A percentile compares a stretch with the other conserved stretches of the same genome.
Evolutionary conservation across 1,140 invertebrate species (phyloP).

Genomic region (Schlechtendalia chinensis): DNA sequence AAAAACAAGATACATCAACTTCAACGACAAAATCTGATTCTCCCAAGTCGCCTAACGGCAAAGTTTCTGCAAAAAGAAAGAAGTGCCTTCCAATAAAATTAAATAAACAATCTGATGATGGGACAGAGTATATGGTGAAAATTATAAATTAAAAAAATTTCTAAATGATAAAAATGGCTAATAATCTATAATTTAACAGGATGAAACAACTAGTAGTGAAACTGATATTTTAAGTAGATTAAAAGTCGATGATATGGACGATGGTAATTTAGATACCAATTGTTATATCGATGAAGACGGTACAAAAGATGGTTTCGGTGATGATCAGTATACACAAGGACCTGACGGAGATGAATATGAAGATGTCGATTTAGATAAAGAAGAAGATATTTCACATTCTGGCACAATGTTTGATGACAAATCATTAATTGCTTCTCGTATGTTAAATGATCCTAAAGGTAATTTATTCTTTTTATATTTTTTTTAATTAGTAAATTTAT

Average conservation of each 20-base stretch:
- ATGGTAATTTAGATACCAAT: conserved; percentile 33
- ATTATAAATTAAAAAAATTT: neutral
- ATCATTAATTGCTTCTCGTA: conserved; percentile 36
- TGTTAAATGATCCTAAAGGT: conserved; percentile 49
- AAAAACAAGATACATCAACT: conserved; percentile 25
- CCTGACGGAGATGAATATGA: conserved; percentile 35
- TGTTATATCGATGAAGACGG: conserved; percentile 38
- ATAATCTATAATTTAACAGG: conserved; percentile 9
- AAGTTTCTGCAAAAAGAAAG: conserved; percentile 45
- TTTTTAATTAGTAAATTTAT: conserved; percentile 7
- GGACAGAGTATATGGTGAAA: conserved; percentile 32
- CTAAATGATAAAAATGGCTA: neutral
- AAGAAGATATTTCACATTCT: conserved; percentile 33
- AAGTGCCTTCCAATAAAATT: conserved; percentile 39
- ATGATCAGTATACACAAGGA: conserved; percentile 35
- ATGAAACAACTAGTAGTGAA: conserved; percentile 46
- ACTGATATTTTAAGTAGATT: conserved; percentile 42
- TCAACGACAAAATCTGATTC: conserved; percentile 41
- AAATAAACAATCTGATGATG: conserved; percentile 32
- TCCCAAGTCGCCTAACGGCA: conserved; percentile 28
- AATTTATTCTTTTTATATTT: conserved; percentile 1
- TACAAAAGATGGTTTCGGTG: conserved; percentile 43
- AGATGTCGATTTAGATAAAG: conserved; percentile 40
- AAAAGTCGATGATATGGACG: conserved; percentile 42
- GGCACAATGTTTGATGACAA: conserved; percentile 24